Evolutionary conservation across 2,797 vertebrate species (phyloP).

Genomic region (Girardinus metallicus): DNA sequence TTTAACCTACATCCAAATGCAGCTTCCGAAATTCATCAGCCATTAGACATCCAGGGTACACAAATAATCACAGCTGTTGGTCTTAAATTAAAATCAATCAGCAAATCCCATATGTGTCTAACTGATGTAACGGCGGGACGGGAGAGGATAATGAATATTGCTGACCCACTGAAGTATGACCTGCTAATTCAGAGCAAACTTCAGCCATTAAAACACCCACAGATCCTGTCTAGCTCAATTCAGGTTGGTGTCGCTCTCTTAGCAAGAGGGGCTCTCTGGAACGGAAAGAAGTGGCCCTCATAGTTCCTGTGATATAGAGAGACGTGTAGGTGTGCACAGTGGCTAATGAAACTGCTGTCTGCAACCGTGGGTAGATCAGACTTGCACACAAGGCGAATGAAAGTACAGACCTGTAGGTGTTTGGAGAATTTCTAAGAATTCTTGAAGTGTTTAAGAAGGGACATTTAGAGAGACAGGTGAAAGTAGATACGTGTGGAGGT

Average conservation of each 20-base stretch:
- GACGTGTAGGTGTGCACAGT: constrained; percentile 26
- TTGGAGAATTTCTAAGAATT: constrained; percentile 22
- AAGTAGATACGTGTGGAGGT: constrained; percentile 28
- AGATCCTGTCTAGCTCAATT: constrained; percentile 15
- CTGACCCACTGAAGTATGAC: constrained; percentile 20
- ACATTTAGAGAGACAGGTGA: constrained; percentile 33
- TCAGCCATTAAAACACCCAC: constrained; percentile 65
- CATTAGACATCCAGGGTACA: constrained; percentile 33
- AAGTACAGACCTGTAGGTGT: constrained; percentile 33
- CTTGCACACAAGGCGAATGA: constrained; percentile 14
- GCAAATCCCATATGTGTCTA: constrained; percentile 29
- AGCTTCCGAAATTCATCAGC: constrained; percentile 32
- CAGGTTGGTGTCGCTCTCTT: not conserved
- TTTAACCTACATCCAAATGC: constrained; percentile 54
- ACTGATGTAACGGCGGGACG: constrained; percentile 10
- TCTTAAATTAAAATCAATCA: constrained; percentile 44
- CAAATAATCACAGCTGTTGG: constrained; percentile 28
- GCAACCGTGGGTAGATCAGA: constrained; percentile 15
- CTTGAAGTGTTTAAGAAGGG: constrained; percentile 10
- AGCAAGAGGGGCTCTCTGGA: constrained; percentile 26
- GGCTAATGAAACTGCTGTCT: not conserved
- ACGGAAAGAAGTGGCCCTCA: constrained; percentile 36
- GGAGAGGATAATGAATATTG: constrained; percentile 41
- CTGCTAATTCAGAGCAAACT: constrained; percentile 36
- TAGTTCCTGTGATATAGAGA: constrained; percentile 27